Evolutionary conservation across 2,797 vertebrate species (phyloP).

Genomic region (Menidia menidia): DNA sequence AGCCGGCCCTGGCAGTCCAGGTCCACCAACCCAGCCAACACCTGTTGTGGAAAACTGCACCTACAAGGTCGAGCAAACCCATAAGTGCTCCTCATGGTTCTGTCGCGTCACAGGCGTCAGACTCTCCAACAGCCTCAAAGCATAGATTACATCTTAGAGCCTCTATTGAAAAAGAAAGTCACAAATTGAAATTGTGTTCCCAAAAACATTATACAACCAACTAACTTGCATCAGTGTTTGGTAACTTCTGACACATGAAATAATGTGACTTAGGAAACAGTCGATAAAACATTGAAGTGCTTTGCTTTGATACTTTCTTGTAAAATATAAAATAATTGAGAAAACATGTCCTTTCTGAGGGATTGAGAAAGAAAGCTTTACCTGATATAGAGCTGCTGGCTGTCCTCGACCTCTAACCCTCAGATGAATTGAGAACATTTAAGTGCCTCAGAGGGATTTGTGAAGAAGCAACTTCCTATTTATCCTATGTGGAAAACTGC

Average conservation of each 20-base stretch:
- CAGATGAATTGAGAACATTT: conserved; percentile 55
- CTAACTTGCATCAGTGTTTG: conserved; percentile 12
- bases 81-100: conserved; percentile 35
- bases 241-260: conserved; percentile 17
- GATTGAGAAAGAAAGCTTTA: conserved; percentile 25
- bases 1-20: conserved; percentile 16
- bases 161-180: conserved; percentile 30
- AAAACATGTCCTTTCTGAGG: conserved; percentile 46
- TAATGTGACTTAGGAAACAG: too few relatives aligned
- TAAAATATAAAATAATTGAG: conserved; percentile 30
- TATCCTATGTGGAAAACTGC: conserved; percentile 29
- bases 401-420: conserved; percentile 62
- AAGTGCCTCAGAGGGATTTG: conserved; percentile 49
- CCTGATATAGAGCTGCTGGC: conserved; percentile 51
- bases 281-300: too few relatives aligned
- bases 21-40: conserved; percentile 20
- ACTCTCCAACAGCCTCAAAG: conserved; percentile 29
- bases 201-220: conserved; percentile 33
- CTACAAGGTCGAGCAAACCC: conserved; percentile 45
- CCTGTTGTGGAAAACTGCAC: conserved; percentile 49
- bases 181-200: conserved; percentile 34
- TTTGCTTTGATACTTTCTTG: too few relatives aligned
- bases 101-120: conserved; percentile 52
- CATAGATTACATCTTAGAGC: conserved; percentile 45
- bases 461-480: conserved; percentile 55